Base-by-base conservation (phyloP, 2,888 invertebrate species). In the Anagyrus pseudococci region DNA sequence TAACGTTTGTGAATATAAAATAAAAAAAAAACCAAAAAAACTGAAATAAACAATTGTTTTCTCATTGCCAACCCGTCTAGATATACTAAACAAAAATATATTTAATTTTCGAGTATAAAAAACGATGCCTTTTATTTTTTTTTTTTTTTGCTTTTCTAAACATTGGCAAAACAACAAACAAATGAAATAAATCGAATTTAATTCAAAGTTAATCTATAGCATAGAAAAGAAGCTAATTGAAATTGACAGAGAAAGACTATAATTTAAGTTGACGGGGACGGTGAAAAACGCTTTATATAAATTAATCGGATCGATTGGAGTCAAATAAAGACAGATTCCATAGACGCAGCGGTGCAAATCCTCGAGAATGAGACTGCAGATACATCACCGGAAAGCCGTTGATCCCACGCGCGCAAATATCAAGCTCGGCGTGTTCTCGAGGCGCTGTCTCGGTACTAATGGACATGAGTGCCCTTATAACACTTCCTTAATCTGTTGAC, bases 1-100 rank as follows among this genome's bases (percentile, higher is more conserved):
- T 78, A 78, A 74, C 70, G 73, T 78, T 78, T 78, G 76, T 76
- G 76, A 79, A 75, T 75, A 75, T 76, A 72, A 73, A 77, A 72
- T 75, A 75, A 75, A 72, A 37, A 37, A 37, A 37, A 73, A 72
- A 62, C 69, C 66, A 72, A 72, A 75, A 76, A 75, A 76, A 74
- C 68, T 61, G 67, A 64, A 48, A 17, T 23, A 7, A n/a, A n/a
- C 10, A 2, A n/a, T 47, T 20, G 4, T 22, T 48, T 40, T 26
- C 19, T 41, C 26, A 20, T 53, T 58, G 13, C 41, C 25, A 23
- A 25, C 25, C n/a, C 15, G 20, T 15, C 6, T 33, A 10, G 8
- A 29, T 46, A 15, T 25, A 13, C 29, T 10, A 8, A 26, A 6
- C 10, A 8, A 43, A 6, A 43, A 43, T 8, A n/a, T n/a, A n/a